These are phyloP conservation scores for Schrankia costaestrigalis DNA, from an alignment of 2,888 invertebrate genomes.

Conservation along the genomic window DNA sequence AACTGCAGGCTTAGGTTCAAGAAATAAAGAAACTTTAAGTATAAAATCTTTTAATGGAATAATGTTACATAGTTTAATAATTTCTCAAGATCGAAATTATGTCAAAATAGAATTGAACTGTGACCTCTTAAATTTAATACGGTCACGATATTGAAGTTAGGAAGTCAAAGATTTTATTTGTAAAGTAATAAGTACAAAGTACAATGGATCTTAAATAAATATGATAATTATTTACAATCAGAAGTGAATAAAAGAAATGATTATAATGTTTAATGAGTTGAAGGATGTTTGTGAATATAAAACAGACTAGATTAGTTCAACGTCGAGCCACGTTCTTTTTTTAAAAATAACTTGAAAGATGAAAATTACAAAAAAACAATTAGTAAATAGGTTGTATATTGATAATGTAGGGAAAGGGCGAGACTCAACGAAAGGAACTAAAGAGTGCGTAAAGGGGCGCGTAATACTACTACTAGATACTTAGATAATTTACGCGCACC, in stretches of 20 bases:
- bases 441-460: conserved; percentile 59
- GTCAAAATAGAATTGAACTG: no score
- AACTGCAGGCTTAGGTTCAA: no score
- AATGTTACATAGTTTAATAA: no score
- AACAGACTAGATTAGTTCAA: conserved; percentile 77
- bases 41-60: no score
- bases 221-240: conserved; percentile 33
- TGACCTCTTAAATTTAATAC: no score
- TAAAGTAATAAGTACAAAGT: no score
- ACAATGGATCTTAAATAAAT: conserved; percentile 19
- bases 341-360: background rate
- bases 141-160: no score
- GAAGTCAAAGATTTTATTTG: no score
- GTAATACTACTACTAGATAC: no score
- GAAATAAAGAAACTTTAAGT: no score
- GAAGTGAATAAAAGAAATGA: conserved; percentile 5
- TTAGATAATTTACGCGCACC: conserved; percentile 57
- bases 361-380: background rate
- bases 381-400: background rate
- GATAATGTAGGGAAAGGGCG: conserved; percentile 35
- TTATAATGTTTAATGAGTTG: conserved; percentile 12
- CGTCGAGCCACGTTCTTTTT: conserved; percentile 51
- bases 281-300: conserved; percentile 34
- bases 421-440: conserved; percentile 68
- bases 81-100: no score